Evolutionary conservation across 1,140 invertebrate genomes (phyloP), one percentile per base, ranked within the genome.

Genomic region (Bradysia coprophila): DNA sequence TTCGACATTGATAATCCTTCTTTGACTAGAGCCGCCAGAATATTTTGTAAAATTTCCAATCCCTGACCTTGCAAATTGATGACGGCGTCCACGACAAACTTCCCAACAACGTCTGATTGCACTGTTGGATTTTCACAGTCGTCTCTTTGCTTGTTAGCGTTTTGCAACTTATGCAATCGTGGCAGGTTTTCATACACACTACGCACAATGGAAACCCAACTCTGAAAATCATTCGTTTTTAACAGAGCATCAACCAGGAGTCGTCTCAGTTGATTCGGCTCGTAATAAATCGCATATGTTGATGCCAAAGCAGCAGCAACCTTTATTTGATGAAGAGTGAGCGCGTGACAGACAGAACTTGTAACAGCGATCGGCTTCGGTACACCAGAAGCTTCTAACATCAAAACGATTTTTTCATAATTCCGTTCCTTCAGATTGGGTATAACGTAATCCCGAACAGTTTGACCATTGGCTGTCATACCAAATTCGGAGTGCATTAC

Each of bases 361-460:
- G 68, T 67, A 13, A 72, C 68, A 24, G 69, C 56, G 5, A 61
- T 56, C n/a, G 63, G 66, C 33, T 63, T 43, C 9, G 71, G 63
- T 15, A 82, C 57, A 45, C 73, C 72, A 13, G 64, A 62, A 43
- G 61, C 48, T 4, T 63, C 48, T 13, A 79, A 55, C 9, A 59
- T 47, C 0, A 56, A 62, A 5, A 78, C 61, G 42, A 72, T 62
- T 40, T 63, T 46, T 4, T 71, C 62, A 38, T 62, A 57, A 46
- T 68, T 62, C 24, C 66, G 68, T 31, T 67, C 64, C 38, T 66
- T 65, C 2, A 81, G 43, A 50, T 71, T 69, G 18, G 80, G 81
- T 39, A 84, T 64, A 5, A 82, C 67, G 56, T 81, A 85, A 41
- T 83, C 75, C 41, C 69, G 62, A 5, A 85, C 51, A 6, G 81